Percentiles rank a stretch among this genome's conserved stretches.
Conservation (phyloP, 1,140 invertebrate genomes). For the Ceratina australensis region DNA sequence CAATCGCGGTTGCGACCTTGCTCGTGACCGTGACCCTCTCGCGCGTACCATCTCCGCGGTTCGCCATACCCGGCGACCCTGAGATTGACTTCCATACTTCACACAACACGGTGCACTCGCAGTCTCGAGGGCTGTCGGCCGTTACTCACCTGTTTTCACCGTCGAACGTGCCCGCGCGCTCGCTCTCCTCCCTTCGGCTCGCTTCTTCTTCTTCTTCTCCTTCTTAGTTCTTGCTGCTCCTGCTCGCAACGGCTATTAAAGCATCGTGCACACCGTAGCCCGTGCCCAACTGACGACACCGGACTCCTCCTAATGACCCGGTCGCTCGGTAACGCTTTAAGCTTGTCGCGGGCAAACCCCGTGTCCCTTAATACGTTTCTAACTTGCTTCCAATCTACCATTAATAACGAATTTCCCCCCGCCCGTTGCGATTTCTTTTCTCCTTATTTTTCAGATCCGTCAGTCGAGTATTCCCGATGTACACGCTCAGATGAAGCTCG, state of each 20-base stretch:
- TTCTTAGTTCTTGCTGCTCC: constrained; percentile 22
- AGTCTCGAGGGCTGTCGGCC: constrained; percentile 70
- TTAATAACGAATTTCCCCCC: not conserved
- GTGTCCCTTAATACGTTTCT: not conserved
- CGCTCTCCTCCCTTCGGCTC: constrained; percentile 46
- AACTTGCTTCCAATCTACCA: not conserved
- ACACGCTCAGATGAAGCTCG: not conserved
- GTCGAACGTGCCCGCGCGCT: constrained; percentile 64
- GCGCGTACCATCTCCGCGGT: constrained; percentile 58
- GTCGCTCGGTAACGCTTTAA: not conserved
- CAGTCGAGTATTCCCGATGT: not conserved
- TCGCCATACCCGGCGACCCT: constrained; percentile 70
- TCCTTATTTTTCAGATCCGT: not conserved
- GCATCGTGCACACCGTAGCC: constrained; percentile 20
- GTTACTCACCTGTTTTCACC: constrained; percentile 74
- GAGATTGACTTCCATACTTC: constrained; percentile 58
- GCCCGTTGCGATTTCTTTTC: not conserved
- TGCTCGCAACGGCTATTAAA: constrained; percentile 34
- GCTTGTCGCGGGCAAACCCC: not conserved
- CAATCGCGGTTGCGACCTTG: constrained; percentile 73
- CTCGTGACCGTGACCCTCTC: constrained; percentile 70
- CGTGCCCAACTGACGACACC: constrained; percentile 1
- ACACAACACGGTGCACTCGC: constrained; percentile 42
- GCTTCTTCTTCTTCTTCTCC: constrained; percentile 32
- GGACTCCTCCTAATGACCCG: constrained; percentile 6